These are phyloP conservation scores for Hydrolagus affinis DNA, from an alignment of 2,113 vertebrate species.

Conservation along the genomic window DNA sequence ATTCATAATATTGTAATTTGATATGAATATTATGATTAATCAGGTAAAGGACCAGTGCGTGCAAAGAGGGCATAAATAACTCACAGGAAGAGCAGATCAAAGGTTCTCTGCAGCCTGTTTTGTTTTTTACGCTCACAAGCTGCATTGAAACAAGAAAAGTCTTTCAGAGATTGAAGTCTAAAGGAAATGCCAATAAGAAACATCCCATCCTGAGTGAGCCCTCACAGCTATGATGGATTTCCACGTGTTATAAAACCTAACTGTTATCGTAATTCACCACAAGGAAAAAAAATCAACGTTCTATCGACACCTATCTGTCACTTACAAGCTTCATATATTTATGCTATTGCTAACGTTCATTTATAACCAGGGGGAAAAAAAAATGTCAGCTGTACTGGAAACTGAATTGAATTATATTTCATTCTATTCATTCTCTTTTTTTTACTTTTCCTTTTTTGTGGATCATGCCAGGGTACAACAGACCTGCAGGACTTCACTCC, in stretches of 20 bases:
- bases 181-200: constrained; percentile 58
- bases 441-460: too few species aligned
- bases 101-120: constrained; percentile 52
- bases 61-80: constrained; percentile 52
- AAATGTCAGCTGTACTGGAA: too few species aligned
- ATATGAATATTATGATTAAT: constrained; percentile 62
- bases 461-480: too few species aligned
- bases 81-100: constrained; percentile 60
- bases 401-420: too few species aligned
- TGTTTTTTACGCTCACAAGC: constrained; percentile 58
- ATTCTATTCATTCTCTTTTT: too few species aligned
- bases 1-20: constrained; percentile 49
- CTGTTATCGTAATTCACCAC: neutral
- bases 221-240: constrained; percentile 49
- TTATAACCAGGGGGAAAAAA: too few species aligned
- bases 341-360: too few species aligned
- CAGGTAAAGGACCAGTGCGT: constrained; percentile 48
- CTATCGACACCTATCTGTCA: neutral
- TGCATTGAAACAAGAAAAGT: constrained; percentile 45
- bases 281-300: neutral
- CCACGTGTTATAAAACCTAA: constrained; percentile 38
- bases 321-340: too few species aligned
- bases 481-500: too few species aligned
- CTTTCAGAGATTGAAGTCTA: constrained; percentile 46
- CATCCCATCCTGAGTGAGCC: constrained; percentile 45